Conservation (phyloP, 2,888 invertebrate species). For the Agrenia bidenticulata region DNA sequence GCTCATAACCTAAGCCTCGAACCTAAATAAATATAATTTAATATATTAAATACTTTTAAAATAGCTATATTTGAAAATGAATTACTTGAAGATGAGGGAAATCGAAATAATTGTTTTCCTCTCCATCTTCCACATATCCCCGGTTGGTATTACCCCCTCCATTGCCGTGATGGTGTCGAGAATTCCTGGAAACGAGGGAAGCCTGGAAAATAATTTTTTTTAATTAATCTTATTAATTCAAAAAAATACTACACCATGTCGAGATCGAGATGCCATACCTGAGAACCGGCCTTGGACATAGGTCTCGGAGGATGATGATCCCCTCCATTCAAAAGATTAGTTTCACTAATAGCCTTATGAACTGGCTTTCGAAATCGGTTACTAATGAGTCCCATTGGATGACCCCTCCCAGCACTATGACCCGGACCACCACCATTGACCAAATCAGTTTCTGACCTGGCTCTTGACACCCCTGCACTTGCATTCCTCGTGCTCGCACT, state of each 20-base stretch:
- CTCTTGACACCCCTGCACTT: slow-evolving; percentile 32
- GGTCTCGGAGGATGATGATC: slow-evolving; percentile 57
- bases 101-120: slow-evolving; percentile 47
- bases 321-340: slow-evolving; percentile 66
- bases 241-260: slow-evolving; percentile 20
- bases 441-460: slow-evolving; percentile 53
- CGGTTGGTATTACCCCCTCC: slow-evolving; percentile 15
- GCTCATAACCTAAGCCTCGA: slow-evolving; percentile 66
- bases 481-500: slow-evolving; percentile 66
- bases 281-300: slow-evolving; percentile 67
- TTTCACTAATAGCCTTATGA: slow-evolving; percentile 66
- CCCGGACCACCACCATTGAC: slow-evolving; percentile 37
- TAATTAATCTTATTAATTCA: background rate
- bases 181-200: slow-evolving; percentile 41
- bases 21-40: slow-evolving; percentile 60
- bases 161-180: slow-evolving; percentile 14
- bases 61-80: no score
- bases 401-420: slow-evolving; percentile 3
- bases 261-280: slow-evolving; percentile 55
- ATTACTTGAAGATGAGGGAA: slow-evolving; percentile 57
- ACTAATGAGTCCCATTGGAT: slow-evolving; percentile 32
- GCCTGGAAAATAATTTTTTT: slow-evolving; percentile 3
- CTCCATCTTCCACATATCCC: slow-evolving; percentile 23
- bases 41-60: no score
- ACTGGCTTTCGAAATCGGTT: slow-evolving; percentile 42